phyloP scores from a whole-genome alignment of 30 jellyfish, hydroid and myxozoan genomes.

The Pelagia noctiluca region DNA sequence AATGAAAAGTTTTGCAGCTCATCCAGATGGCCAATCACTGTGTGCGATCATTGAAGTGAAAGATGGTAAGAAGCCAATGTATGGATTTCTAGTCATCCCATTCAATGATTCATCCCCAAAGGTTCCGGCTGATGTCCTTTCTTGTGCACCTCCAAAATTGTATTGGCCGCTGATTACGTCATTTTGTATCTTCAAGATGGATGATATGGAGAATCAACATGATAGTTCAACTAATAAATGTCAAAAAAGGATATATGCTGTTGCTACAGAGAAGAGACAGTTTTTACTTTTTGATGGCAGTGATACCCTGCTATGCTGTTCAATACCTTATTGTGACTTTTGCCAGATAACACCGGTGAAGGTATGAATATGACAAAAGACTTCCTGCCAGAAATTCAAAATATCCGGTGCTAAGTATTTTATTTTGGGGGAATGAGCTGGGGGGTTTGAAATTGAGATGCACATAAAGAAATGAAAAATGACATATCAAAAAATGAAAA shows the following conservation, averaged over 20 bases:
- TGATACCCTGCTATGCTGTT: constrained; percentile 1
- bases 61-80: too few species aligned
- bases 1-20: background rate
- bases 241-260: background rate
- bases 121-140: too few species aligned
- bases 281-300: background rate
- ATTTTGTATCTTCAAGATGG: background rate
- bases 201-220: background rate
- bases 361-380: background rate
- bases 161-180: background rate
- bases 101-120: too few species aligned
- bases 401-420: too few species aligned
- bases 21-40: background rate
- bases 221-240: background rate
- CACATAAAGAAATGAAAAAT: too few species aligned
- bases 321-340: background rate
- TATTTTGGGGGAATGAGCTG: too few species aligned
- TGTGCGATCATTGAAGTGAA: background rate
- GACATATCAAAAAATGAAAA: too few species aligned
- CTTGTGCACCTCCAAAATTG: background rate
- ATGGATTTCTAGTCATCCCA: too few species aligned
- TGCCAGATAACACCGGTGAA: background rate
- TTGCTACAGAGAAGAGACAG: background rate
- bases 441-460: too few species aligned
- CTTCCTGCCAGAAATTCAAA: too few species aligned